Percentiles rank a stretch among this genome's conserved stretches.
Conservation (phyloP, 2,113 vertebrate species). For the Phasianus colchicus region DNA sequence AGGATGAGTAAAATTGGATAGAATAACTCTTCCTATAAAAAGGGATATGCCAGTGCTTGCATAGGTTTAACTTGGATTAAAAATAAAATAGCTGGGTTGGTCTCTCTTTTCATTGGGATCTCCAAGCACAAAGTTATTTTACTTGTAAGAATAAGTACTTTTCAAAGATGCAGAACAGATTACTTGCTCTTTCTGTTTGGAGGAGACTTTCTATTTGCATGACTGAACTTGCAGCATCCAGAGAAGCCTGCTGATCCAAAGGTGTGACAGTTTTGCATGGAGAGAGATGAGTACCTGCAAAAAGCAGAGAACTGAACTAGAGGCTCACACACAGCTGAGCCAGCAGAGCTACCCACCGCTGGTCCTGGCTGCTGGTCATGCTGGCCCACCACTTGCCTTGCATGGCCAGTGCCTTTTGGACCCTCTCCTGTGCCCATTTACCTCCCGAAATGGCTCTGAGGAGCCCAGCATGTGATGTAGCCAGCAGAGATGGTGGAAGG, state of each 20-base stretch:
- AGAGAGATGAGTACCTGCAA: neutral
- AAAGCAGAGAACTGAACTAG: neutral
- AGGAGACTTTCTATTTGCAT: neutral
- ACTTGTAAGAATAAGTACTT: neutral
- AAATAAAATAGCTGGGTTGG: neutral
- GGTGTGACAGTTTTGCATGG: neutral
- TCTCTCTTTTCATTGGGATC: neutral
- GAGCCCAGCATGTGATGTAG: fast-evolving
- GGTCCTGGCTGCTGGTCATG: neutral
- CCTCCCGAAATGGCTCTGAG: neutral
- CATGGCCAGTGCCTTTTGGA: no score
- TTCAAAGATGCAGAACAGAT: neutral
- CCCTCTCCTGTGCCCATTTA: neutral
- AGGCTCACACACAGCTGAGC: neutral
- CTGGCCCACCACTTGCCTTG: fast-evolving
- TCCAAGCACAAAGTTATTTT: neutral
- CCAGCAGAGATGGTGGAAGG: neutral
- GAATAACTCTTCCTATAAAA: neutral
- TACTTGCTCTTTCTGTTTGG: neutral
- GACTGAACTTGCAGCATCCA: neutral
- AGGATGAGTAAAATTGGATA: neutral
- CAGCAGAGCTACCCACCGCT: fast-evolving
- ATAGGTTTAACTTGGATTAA: neutral
- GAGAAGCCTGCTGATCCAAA: neutral
- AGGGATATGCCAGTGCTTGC: neutral